A percentile compares a stretch with the other conserved stretches of the same genome.
These are phyloP conservation scores for Tinea pellionella DNA, from an alignment of 2,888 invertebrate genomes.

Conservation along the genomic window DNA sequence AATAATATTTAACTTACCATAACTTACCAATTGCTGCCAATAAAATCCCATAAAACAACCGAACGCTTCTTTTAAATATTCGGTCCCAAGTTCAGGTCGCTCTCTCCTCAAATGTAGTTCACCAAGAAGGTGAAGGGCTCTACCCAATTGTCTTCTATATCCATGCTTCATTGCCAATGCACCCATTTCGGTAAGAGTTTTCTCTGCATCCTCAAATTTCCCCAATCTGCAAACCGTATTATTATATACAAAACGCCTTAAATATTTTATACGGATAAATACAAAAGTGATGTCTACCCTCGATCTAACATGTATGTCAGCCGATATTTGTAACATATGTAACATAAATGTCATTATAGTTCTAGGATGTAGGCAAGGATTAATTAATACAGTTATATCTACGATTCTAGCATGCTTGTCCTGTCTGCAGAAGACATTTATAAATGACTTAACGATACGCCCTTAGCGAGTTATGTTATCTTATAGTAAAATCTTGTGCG, in stretches of 20 bases:
- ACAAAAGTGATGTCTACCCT: too few relatives aligned
- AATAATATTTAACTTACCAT: not conserved
- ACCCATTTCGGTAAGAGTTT: conserved; percentile 54
- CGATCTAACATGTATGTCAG: too few relatives aligned
- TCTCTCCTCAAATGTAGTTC: conserved; percentile 52
- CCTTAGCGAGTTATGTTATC: not conserved
- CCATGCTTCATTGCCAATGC: conserved; percentile 46
- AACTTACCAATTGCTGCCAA: conserved; percentile 20
- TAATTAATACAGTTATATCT: too few relatives aligned
- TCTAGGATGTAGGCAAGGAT: too few relatives aligned
- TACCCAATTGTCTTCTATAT: conserved; percentile 42
- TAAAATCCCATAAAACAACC: conserved; percentile 50
- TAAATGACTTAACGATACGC: not conserved
- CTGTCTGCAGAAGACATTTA: not conserved
- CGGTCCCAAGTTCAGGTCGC: conserved; percentile 51
- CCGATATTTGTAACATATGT: too few relatives aligned
- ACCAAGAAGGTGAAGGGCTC: conserved; percentile 51
- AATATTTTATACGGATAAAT: not conserved
- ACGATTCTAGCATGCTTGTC: too few relatives aligned
- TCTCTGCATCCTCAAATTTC: conserved; percentile 43
- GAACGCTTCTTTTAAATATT: conserved; percentile 53
- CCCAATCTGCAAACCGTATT: conserved; percentile 32
- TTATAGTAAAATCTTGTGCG: not conserved
- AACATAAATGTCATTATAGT: too few relatives aligned
- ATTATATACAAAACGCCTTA: not conserved